These are phyloP conservation scores for Caiman crocodilus DNA, from an alignment of 2,797 vertebrate genomes.

Conservation along the genomic window DNA sequence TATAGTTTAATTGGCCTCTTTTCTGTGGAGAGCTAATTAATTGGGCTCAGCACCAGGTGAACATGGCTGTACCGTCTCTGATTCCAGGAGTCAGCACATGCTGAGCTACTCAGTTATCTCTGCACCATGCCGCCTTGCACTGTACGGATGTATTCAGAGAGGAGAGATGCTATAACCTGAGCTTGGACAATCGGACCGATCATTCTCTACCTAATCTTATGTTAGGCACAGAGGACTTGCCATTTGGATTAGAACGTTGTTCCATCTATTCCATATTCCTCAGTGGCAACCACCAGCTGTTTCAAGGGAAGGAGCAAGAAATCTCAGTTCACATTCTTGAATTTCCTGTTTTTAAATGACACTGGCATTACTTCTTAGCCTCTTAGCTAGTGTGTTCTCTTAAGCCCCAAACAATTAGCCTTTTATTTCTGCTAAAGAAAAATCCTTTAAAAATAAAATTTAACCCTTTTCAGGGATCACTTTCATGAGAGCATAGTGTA, in stretches of 20 bases:
- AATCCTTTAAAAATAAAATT: constrained; percentile 2
- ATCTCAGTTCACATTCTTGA: background rate
- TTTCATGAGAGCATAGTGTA: background rate
- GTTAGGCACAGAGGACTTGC: background rate
- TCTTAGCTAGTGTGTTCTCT: background rate
- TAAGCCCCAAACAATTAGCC: background rate
- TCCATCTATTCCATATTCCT: background rate
- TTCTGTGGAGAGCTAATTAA: background rate
- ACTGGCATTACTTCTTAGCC: background rate
- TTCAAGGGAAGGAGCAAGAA: background rate
- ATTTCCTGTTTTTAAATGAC: background rate
- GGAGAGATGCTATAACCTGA: background rate
- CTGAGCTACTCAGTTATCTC: too few relatives aligned
- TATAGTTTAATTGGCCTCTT: background rate
- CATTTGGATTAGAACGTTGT: background rate
- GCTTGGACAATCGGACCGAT: background rate
- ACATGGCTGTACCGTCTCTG: too few relatives aligned
- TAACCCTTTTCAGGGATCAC: background rate
- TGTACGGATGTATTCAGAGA: too few relatives aligned
- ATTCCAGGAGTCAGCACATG: too few relatives aligned
- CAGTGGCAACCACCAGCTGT: background rate
- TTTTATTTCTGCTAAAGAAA: constrained; percentile 31
- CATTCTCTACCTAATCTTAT: background rate
- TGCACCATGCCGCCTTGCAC: too few relatives aligned
- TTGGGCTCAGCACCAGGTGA: too few relatives aligned